phyloP scores from a whole-genome alignment of 2,797 vertebrate species.

The Atherinosoma microstoma region DNA sequence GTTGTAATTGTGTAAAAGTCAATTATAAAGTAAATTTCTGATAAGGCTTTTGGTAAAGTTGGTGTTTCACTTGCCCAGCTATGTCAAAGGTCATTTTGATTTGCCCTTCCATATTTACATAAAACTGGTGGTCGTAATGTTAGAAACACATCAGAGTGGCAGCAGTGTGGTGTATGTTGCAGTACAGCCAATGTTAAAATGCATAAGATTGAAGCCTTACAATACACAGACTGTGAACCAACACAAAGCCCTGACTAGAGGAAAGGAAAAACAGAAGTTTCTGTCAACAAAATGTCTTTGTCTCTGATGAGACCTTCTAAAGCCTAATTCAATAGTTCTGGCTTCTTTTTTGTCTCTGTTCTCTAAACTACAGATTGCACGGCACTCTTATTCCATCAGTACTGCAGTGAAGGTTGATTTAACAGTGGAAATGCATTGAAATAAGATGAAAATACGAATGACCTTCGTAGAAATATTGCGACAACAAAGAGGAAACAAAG shows the following conservation, averaged over 20 bases:
- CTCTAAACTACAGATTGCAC: slow-evolving; percentile 47
- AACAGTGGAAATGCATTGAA: slow-evolving; percentile 21
- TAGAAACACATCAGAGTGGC: neutral
- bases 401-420: slow-evolving; percentile 27
- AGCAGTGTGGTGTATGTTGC: neutral
- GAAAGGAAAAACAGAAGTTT: neutral
- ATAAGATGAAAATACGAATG: slow-evolving; percentile 45
- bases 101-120: neutral
- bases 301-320: slow-evolving; percentile 38
- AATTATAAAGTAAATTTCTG: neutral
- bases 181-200: slow-evolving; percentile 4
- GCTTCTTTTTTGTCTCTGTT: slow-evolving; percentile 26
- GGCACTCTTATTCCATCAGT: slow-evolving; percentile 43
- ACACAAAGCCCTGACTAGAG: slow-evolving; percentile 41
- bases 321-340: slow-evolving; percentile 56
- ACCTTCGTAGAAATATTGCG: slow-evolving; percentile 26
- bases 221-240: slow-evolving; percentile 36
- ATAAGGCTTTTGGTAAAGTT: neutral
- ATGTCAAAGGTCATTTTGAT: neutral
- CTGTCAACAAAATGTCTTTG: slow-evolving; percentile 54
- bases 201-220: slow-evolving; percentile 13
- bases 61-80: neutral
- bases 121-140: neutral
- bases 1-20: neutral
- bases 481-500: neutral